Evolutionary conservation across 2,888 invertebrate genomes (phyloP).

Genomic region (Orchestes rusci): DNA sequence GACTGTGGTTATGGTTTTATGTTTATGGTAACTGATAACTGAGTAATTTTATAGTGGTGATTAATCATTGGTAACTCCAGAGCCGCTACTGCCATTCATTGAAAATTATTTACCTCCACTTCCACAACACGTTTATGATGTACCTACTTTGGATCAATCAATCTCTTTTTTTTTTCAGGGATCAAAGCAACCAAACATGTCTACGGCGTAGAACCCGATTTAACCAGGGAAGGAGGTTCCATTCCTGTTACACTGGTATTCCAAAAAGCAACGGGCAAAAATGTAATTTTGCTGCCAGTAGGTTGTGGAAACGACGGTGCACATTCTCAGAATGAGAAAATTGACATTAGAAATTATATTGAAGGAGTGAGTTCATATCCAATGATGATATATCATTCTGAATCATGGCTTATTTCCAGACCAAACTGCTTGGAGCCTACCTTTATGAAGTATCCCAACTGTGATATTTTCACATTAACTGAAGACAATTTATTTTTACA

Average conservation of each 20-base stretch:
- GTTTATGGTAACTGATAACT: too few relatives aligned
- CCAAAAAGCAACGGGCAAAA: slow-evolving; percentile 85
- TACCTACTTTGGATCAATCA: too few relatives aligned
- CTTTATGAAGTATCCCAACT: slow-evolving; percentile 61
- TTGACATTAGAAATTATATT: slow-evolving; percentile 87
- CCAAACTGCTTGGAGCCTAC: slow-evolving; percentile 86
- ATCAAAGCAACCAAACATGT: slow-evolving; percentile 73
- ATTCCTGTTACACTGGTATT: slow-evolving; percentile 95
- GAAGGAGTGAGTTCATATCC: slow-evolving; percentile 67
- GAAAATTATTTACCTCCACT: too few relatives aligned
- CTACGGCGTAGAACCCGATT: slow-evolving; percentile 84
- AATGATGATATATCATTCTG: not conserved
- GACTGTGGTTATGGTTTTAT: too few relatives aligned
- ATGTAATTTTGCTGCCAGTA: slow-evolving; percentile 90
- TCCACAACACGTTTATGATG: too few relatives aligned
- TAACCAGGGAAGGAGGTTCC: slow-evolving; percentile 95
- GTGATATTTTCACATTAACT: too few relatives aligned
- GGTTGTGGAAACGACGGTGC: slow-evolving; percentile 96
- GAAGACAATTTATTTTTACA: too few relatives aligned
- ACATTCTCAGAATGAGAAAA: slow-evolving; percentile 98
- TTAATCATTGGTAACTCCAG: too few relatives aligned
- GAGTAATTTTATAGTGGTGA: too few relatives aligned
- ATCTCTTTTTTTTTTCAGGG: slow-evolving; percentile 8
- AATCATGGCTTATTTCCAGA: slow-evolving; percentile 39
- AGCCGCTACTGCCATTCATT: too few relatives aligned